Conservation (phyloP, 2,888 invertebrate species). For the Andrena marginata region DNA sequence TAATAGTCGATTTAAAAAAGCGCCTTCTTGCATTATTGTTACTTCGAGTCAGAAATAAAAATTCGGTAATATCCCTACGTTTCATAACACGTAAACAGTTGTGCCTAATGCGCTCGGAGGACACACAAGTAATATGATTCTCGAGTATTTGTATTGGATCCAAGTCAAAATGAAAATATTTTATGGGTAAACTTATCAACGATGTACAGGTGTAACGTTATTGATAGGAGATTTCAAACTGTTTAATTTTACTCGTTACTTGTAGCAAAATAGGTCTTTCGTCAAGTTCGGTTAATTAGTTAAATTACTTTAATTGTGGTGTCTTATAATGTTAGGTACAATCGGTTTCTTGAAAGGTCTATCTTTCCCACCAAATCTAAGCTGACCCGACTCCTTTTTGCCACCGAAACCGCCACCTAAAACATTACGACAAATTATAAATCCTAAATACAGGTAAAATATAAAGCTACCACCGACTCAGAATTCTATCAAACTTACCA, state of each 20-base stretch:
- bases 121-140: slow-evolving; percentile 23
- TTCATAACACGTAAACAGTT: slow-evolving; percentile 30
- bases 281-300: not conserved
- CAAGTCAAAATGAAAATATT: slow-evolving; percentile 29
- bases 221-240: not conserved
- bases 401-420: slow-evolving; percentile 94
- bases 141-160: slow-evolving; percentile 36
- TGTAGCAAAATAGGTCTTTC: not conserved
- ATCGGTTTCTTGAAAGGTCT: slow-evolving; percentile 91
- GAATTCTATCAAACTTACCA: slow-evolving; percentile 82
- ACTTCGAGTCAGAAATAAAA: not conserved
- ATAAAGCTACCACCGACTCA: not conserved
- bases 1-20: not conserved
- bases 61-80: slow-evolving; percentile 7
- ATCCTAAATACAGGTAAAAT: not conserved
- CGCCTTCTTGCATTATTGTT: slow-evolving; percentile 1
- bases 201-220: not conserved
- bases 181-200: not conserved
- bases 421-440: slow-evolving; percentile 51
- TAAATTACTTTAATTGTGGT: slow-evolving; percentile 13
- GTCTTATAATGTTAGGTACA: slow-evolving; percentile 70
- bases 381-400: slow-evolving; percentile 93
- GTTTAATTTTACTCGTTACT: not conserved
- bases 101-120: slow-evolving; percentile 7
- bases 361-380: slow-evolving; percentile 93